phyloP scores from a whole-genome alignment of 2,113 vertebrate species.

The Grammatotria lemairii region DNA sequence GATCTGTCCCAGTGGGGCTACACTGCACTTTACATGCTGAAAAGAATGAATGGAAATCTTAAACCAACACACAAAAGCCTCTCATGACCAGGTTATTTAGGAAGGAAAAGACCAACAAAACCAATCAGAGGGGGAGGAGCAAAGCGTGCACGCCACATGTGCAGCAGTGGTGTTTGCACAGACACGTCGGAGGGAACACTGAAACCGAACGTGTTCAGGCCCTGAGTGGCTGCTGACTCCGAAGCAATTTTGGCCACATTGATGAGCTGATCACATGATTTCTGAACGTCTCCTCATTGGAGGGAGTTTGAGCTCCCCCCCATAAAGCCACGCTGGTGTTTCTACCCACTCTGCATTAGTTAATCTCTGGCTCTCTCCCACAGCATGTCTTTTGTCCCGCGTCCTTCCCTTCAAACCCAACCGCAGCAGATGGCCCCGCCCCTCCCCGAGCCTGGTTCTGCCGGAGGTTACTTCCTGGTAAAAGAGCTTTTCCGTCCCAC shows the following conservation, averaged over 20 bases:
- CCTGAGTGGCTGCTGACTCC: not conserved
- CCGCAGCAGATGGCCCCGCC: not conserved
- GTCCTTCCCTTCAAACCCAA: not conserved
- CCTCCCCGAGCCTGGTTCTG: not conserved
- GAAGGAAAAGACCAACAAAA: not conserved
- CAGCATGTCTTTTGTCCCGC: not conserved
- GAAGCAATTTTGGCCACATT: not conserved
- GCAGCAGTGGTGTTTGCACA: not conserved
- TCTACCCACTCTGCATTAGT: not conserved
- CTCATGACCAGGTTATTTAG: not conserved
- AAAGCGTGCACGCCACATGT: not conserved
- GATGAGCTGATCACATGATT: not conserved
- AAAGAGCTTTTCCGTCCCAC: not conserved
- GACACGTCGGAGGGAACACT: not conserved
- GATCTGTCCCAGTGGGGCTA: not conserved
- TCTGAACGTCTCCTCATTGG: not conserved
- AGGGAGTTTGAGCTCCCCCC: not conserved
- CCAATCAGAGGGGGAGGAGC: not conserved
- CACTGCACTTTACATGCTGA: not conserved
- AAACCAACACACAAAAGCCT: not conserved
- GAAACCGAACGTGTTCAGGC: not conserved
- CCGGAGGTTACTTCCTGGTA: not conserved
- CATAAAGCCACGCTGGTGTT: not conserved
- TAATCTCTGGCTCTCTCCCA: not conserved
- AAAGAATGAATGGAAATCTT: not conserved